Evolutionary conservation across 2,888 invertebrate species (phyloP).

Genomic region (Idaea straminata): DNA sequence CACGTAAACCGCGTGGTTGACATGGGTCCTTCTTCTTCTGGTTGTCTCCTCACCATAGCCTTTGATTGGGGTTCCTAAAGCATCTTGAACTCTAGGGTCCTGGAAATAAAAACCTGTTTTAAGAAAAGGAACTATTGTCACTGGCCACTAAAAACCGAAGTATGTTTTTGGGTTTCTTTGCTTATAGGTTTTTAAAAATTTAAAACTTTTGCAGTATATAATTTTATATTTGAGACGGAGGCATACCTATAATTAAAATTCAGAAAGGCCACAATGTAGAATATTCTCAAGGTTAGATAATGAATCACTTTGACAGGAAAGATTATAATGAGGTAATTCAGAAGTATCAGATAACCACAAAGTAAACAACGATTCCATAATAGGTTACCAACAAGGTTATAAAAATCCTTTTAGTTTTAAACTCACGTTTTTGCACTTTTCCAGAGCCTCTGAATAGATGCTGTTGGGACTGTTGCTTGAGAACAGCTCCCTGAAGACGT

Average conservation of each 20-base stretch:
- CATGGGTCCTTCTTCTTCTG: slow-evolving; percentile 90
- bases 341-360: neutral
- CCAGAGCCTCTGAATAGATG: slow-evolving; percentile 89
- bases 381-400: slow-evolving; percentile 15
- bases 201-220: neutral
- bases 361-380: slow-evolving; percentile 12
- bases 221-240: neutral
- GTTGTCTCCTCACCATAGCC: slow-evolving; percentile 93
- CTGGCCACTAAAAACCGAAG: no score
- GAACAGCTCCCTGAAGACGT: slow-evolving; percentile 92
- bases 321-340: slow-evolving; percentile 1
- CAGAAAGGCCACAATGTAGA: neutral
- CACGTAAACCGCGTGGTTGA: slow-evolving; percentile 87
- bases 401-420: slow-evolving; percentile 4
- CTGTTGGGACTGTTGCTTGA: slow-evolving; percentile 93
- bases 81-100: slow-evolving; percentile 88
- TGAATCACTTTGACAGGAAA: slow-evolving; percentile 2
- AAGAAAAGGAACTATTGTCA: neutral
- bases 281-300: neutral
- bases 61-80: slow-evolving; percentile 94
- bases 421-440: slow-evolving; percentile 84
- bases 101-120: slow-evolving; percentile 35
- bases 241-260: neutral
- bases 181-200: neutral
- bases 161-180: no score